Conservation (phyloP, 2,797 vertebrate species). For the Chloroceryle amazona region DNA sequence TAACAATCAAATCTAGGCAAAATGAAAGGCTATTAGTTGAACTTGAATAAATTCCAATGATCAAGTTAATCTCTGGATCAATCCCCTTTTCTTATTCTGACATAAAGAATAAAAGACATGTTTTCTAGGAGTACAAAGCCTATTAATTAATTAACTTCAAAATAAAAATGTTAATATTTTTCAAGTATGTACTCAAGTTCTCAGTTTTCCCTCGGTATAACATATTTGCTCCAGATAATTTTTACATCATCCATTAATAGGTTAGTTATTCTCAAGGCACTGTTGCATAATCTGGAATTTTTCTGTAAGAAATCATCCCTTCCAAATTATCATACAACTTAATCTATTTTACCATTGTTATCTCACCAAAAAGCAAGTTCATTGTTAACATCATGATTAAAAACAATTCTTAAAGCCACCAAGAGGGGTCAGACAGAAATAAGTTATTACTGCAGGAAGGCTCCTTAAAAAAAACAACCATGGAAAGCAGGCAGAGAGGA, state of each 20-base stretch:
- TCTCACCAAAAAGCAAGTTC: background rate
- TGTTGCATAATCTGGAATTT: background rate
- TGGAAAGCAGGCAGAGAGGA: background rate
- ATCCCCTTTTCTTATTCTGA: background rate
- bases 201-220: background rate
- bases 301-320: background rate
- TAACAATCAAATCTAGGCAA: constrained; percentile 88
- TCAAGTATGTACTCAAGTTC: background rate
- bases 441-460: background rate
- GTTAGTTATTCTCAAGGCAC: background rate
- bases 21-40: constrained; percentile 16
- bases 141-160: background rate
- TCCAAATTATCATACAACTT: background rate
- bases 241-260: background rate
- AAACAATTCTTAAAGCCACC: constrained; percentile 9
- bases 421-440: constrained; percentile 43
- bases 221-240: background rate
- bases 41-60: background rate
- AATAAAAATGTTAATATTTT: background rate
- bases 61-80: background rate
- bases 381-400: background rate
- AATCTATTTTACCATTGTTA: background rate
- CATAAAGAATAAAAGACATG: background rate
- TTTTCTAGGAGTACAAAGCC: background rate
- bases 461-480: background rate